phyloP scores from a whole-genome alignment of 2,888 invertebrate genomes.

The Parnassius apollo region DNA sequence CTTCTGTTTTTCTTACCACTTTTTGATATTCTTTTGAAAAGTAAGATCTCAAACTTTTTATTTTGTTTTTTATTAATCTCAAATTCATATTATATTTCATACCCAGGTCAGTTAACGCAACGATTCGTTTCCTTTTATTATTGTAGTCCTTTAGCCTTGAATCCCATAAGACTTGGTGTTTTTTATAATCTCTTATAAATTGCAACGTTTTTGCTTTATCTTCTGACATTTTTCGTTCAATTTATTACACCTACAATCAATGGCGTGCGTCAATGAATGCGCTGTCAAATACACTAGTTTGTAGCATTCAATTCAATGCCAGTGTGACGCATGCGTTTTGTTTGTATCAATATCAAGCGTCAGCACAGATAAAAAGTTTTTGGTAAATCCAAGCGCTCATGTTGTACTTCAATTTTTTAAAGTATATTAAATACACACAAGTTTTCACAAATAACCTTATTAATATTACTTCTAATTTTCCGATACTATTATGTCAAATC shows the following conservation, averaged over 20 bases:
- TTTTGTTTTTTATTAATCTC: constrained; percentile 26
- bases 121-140: constrained; percentile 20
- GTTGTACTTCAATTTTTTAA: too few relatives aligned
- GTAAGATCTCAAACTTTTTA: constrained; percentile 26
- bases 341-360: too few relatives aligned
- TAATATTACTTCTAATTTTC: too few relatives aligned
- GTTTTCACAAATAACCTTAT: too few relatives aligned
- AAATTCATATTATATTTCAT: constrained; percentile 23
- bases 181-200: constrained; percentile 26
- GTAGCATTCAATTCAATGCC: neutral
- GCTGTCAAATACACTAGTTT: neutral
- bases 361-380: too few relatives aligned
- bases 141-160: constrained; percentile 17
- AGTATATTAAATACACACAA: too few relatives aligned
- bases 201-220: constrained; percentile 19
- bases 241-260: neutral
- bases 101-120: constrained; percentile 14
- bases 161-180: constrained; percentile 16
- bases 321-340: neutral
- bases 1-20: constrained; percentile 13
- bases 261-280: neutral
- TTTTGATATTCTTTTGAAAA: constrained; percentile 28
- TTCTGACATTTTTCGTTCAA: neutral
- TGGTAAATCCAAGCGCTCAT: too few relatives aligned
- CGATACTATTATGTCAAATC: too few relatives aligned